Evolutionary conservation across 2,797 vertebrate genomes (phyloP).

Genomic region (Chelonia mydas): DNA sequence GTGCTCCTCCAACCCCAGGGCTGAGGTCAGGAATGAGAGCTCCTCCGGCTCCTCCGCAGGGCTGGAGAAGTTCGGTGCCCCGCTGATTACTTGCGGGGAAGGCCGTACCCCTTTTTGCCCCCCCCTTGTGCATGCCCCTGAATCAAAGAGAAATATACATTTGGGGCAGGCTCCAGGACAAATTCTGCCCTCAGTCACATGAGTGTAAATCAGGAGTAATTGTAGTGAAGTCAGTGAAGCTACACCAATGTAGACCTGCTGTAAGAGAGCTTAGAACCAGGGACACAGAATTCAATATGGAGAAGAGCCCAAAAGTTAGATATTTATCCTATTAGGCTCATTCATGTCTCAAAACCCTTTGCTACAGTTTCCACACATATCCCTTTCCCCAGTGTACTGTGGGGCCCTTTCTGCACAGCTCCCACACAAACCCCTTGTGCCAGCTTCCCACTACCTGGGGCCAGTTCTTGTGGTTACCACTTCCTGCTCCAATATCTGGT

Average conservation of each 20-base stretch:
- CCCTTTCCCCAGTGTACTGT: not conserved
- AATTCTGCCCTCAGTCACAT: not conserved
- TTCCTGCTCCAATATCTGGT: not conserved
- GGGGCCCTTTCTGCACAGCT: not conserved
- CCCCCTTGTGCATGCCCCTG: no score
- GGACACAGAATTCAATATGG: not conserved
- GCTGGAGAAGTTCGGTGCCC: no score
- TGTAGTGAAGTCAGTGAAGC: not conserved
- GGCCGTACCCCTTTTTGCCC: no score
- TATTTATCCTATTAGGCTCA: not conserved
- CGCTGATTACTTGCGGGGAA: no score
- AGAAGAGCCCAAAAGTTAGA: not conserved
- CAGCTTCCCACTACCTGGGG: not conserved
- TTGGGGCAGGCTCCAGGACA: not conserved
- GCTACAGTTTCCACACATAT: not conserved
- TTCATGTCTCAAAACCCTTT: no score
- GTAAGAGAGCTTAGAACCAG: not conserved
- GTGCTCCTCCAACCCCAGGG: no score
- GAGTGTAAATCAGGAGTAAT: not conserved
- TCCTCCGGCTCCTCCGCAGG: no score
- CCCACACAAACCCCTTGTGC: not conserved
- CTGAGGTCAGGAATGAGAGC: no score
- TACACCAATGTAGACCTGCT: not conserved
- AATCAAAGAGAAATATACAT: not conserved
- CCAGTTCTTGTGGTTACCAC: not conserved